These are phyloP conservation scores for Drosophila bocqueti DNA, from an alignment of 1,140 invertebrate genomes.

Conservation along the genomic window DNA sequence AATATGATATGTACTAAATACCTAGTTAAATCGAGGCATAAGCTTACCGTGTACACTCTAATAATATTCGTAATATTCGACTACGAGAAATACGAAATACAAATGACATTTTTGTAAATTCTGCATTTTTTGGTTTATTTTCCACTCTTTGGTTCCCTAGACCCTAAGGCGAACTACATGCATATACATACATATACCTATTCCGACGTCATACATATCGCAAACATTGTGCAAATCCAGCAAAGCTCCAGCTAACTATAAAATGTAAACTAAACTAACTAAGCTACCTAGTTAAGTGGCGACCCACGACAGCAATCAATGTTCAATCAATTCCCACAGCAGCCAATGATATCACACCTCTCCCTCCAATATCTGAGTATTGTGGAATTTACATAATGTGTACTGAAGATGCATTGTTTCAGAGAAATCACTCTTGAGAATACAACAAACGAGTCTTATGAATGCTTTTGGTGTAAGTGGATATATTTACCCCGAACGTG, in stretches of 20 bases:
- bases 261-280: slow-evolving; percentile 3
- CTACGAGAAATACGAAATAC: slow-evolving; percentile 70
- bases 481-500: slow-evolving; percentile 51
- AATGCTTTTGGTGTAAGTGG: slow-evolving; percentile 84
- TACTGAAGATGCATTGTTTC: slow-evolving; percentile 46
- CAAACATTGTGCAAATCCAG: slow-evolving; percentile 69
- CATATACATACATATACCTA: slow-evolving; percentile 51
- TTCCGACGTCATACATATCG: slow-evolving; percentile 76
- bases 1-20: slow-evolving; percentile 44
- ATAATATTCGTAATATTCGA: slow-evolving; percentile 53
- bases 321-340: slow-evolving; percentile 48
- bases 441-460: slow-evolving; percentile 84
- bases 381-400: slow-evolving; percentile 56
- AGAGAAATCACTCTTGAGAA: slow-evolving; percentile 37
- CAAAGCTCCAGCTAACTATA: slow-evolving; percentile 39
- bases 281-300: slow-evolving; percentile 19
- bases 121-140: slow-evolving; percentile 40
- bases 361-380: slow-evolving; percentile 52
- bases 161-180: slow-evolving; percentile 52
- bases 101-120: slow-evolving; percentile 75
- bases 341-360: slow-evolving; percentile 36
- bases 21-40: slow-evolving; percentile 53
- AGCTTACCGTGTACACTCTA: slow-evolving; percentile 65
- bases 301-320: slow-evolving; percentile 55
- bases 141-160: slow-evolving; percentile 49